A percentile compares a stretch with the other conserved stretches of the same genome.
Evolutionary conservation across 2,888 invertebrate species (phyloP).

Genomic region (Diarsia brunnea): DNA sequence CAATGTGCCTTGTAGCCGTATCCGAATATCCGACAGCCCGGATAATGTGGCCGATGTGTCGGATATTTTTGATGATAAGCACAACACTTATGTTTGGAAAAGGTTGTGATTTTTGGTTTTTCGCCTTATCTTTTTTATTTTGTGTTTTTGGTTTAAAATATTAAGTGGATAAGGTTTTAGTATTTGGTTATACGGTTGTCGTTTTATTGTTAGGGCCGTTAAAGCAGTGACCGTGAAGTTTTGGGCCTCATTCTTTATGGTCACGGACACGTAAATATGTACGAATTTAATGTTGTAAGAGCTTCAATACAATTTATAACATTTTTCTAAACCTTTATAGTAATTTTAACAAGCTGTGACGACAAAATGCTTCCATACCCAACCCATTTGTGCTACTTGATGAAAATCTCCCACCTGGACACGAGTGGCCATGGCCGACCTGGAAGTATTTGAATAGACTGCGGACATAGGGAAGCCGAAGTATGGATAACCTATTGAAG

Average conservation of each 20-base stretch:
- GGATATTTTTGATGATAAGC: conserved; percentile 52
- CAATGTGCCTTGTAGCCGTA: conserved; percentile 53
- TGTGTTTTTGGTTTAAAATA: neutral
- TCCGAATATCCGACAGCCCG: conserved; percentile 59
- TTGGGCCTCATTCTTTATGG: neutral
- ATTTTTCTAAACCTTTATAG: neutral
- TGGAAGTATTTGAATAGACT: neutral
- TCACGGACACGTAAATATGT: neutral
- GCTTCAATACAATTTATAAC: neutral
- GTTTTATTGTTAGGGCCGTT: conserved; percentile 19
- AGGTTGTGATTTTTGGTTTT: conserved; percentile 32
- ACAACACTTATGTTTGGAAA: conserved; percentile 50
- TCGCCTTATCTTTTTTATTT: conserved; percentile 32
- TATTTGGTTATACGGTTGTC: neutral
- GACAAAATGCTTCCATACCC: too few relatives aligned
- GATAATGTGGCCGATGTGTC: conserved; percentile 55
- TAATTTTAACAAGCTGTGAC: too few relatives aligned
- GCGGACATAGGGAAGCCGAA: neutral
- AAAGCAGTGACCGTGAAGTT: conserved; percentile 8
- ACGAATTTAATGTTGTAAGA: neutral
- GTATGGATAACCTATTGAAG: neutral
- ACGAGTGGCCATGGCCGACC: too few relatives aligned
- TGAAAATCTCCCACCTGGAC: too few relatives aligned
- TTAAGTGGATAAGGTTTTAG: neutral
- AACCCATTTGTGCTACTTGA: too few relatives aligned